These are phyloP conservation scores for Trogon melanurus DNA, from an alignment of 2,113 vertebrate species.

Conservation along the genomic window DNA sequence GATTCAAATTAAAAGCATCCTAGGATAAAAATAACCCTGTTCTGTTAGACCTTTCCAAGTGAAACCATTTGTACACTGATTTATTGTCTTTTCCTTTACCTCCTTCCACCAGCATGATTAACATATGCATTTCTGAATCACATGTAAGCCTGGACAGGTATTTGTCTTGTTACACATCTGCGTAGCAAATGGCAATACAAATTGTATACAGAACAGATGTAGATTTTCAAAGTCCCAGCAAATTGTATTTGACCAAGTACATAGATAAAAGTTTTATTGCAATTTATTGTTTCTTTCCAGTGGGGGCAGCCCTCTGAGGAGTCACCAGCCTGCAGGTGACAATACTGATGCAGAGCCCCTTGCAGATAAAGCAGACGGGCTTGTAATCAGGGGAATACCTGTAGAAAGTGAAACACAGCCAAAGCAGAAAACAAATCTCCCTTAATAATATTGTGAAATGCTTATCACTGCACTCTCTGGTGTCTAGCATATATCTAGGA, in stretches of 20 bases:
- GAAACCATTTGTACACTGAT: slow-evolving; percentile 80
- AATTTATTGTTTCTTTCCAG: slow-evolving; percentile 41
- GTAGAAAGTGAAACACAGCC: neutral
- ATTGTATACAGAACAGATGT: slow-evolving; percentile 72
- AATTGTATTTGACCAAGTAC: slow-evolving; percentile 69
- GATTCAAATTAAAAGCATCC: slow-evolving; percentile 88
- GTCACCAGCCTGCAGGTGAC: slow-evolving; percentile 2
- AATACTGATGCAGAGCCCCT: neutral
- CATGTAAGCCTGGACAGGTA: slow-evolving; percentile 77
- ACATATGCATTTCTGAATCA: slow-evolving; percentile 78
- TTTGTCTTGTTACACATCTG: slow-evolving; percentile 81
- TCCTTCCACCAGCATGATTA: slow-evolving; percentile 75
- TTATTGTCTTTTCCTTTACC: slow-evolving; percentile 79
- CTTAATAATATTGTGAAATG: neutral
- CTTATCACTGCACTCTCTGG: neutral
- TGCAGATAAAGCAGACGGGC: neutral
- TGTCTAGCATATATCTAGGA: neutral
- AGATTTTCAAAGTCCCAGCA: slow-evolving; percentile 64
- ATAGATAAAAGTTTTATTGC: slow-evolving; percentile 67
- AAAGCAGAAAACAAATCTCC: neutral
- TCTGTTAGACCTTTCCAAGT: slow-evolving; percentile 79
- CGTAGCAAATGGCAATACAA: slow-evolving; percentile 78
- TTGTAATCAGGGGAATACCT: neutral
- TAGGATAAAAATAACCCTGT: slow-evolving; percentile 85
- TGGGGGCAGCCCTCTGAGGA: neutral